Base-by-base conservation (phyloP, 2,888 invertebrate genomes). In the Nysson spinosus region DNA sequence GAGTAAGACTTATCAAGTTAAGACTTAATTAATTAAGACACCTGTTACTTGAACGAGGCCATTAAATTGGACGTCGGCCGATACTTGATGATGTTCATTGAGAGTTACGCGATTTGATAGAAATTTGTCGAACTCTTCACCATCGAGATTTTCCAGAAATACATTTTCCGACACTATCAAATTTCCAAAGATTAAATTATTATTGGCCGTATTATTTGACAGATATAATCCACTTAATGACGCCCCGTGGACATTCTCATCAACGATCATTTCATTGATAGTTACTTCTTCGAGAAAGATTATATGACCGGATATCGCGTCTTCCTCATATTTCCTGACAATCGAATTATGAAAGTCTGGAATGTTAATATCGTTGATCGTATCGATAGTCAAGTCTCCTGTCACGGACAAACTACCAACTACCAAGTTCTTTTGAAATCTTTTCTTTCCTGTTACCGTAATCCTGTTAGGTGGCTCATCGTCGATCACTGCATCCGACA, bases 51-150 rank as follows among this genome's bases (percentile, higher is more conserved):
- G 61, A 26, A 85, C 50, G 1, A 68, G 46, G 1, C 67, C 64
- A 2, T 74, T 72, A 46, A 85, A 85, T 35, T 68, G 66, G 9
- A 83, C 30, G 14, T 81, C 60, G 4, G 52, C 52, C 16, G 24
- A 46, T 24, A 81, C 66, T 3, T 69, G 55, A 3, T 79, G 69
- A 52, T 78, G 35, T 9, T 56, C 66, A 6, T 67, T 16, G 2
- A 78, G 51, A 2, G 76, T 78, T 0, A 85, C 52, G 14, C 84
- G 77, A 11, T 81, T 44, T 0, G 54, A 51, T 1, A 74, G 19
- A 44, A 85, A 85, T 7, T 77, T 57, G 28, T 84, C 63, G n/a
- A 85, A 73, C 6, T 80, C 47, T 9, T 84, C 44, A 0, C 69
- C 74, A 47, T 85, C 81, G 3, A 85, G 43, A 20, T 60, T 62